Evolutionary conservation across 2,113 vertebrate genomes (phyloP).

Genomic region (Solea solea): DNA sequence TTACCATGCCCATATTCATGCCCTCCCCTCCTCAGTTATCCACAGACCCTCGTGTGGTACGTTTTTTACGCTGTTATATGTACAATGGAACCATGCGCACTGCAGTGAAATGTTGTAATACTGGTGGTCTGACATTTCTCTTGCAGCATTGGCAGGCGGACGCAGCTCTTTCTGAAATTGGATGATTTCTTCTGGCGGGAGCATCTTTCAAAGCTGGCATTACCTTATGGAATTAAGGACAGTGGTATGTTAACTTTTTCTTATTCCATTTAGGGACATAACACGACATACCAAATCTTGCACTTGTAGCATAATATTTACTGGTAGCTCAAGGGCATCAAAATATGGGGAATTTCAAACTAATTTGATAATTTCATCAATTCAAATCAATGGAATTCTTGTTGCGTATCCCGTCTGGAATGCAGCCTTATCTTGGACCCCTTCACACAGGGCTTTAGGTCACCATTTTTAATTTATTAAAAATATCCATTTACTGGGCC

Average conservation of each 20-base stretch:
- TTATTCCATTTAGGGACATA: slow-evolving; percentile 3
- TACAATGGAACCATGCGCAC: slow-evolving; percentile 16
- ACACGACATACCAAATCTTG: too few species aligned
- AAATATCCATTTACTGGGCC: too few species aligned
- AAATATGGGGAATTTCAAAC: too few species aligned
- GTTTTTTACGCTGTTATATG: slow-evolving; percentile 2
- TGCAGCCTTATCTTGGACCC: too few species aligned
- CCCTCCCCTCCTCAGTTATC: slow-evolving; percentile 1
- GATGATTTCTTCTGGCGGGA: slow-evolving; percentile 92
- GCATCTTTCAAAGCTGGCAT: slow-evolving; percentile 77
- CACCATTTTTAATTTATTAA: too few species aligned
- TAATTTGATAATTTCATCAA: too few species aligned
- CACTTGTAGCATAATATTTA: too few species aligned
- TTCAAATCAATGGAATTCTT: too few species aligned
- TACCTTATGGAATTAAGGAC: slow-evolving; percentile 92
- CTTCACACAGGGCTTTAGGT: too few species aligned
- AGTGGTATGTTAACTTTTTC: slow-evolving; percentile 83
- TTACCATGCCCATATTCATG: slow-evolving; percentile 5
- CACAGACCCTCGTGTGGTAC: slow-evolving; percentile 27
- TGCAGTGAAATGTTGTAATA: slow-evolving; percentile 26
- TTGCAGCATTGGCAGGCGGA: slow-evolving; percentile 74
- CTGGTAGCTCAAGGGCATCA: too few species aligned
- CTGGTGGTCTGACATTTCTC: slow-evolving; percentile 32
- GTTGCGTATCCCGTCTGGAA: too few species aligned
- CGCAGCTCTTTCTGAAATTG: slow-evolving; percentile 87